Evolutionary conservation across 1,140 invertebrate genomes (phyloP), one percentile per base, ranked within the genome.

Genomic region (Physella acuta): DNA sequence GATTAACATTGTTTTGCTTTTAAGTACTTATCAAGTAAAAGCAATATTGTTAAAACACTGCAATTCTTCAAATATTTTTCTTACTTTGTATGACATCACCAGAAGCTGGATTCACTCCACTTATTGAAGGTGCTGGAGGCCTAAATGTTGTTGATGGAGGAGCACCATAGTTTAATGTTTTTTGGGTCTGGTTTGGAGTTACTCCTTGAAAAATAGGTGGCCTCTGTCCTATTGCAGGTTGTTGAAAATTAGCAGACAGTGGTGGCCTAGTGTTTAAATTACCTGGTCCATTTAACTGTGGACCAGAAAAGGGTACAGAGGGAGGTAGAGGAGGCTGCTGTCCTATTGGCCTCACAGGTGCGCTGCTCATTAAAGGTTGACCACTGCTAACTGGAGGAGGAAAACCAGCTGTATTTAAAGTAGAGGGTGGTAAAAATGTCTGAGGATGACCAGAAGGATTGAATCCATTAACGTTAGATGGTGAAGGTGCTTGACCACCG

Each of bases 381-480:
- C 24, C 31, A 24, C 60, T 1, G 16, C 36, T 30, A 20, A 34
- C 11, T 14, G n/a, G 52, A 24, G 56, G 39, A 36, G 36, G 16
- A 44, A 59, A 49, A 11, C 59, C 39, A 49, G 44, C 53, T 1
- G 20, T 11, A 17, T 31, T 34, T 55, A 31, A 16, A 55, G 30
- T 58, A 36, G 55, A 30, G 11, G 14, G 39, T 20, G 56, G 58
- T 30, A 53, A 30, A 20, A 5, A 49, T 67, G 36, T 34, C 31
- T 70, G 68, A 14, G 28, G 37, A n/a, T 20, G 31, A 0, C 31
- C 17, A 17, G 49, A 51, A n/a, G 68, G 49, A 37, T 37, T 24
- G 33, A 64, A 70, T 4, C 68, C 68, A 70, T 70, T 70, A n/a
- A 70, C 36, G 58, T 31, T 58, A 20, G 39, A 26, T 34, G 53